phyloP scores from a whole-genome alignment of 2,888 invertebrate genomes.

The Rhyacophila evoluta region DNA sequence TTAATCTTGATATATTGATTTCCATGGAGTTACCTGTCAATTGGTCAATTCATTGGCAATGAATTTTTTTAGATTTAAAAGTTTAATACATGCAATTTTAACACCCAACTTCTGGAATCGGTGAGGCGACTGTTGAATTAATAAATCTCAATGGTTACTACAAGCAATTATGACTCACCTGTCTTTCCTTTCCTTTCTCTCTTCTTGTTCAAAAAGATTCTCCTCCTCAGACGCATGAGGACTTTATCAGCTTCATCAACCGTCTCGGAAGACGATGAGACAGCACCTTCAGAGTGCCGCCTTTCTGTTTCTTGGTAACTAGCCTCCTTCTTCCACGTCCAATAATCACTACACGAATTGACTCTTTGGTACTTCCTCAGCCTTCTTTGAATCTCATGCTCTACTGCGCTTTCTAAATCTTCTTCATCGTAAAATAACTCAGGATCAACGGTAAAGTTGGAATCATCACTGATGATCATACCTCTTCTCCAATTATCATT shows the following conservation, averaged over 20 bases:
- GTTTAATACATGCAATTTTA: no score
- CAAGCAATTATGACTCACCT: slow-evolving; percentile 31
- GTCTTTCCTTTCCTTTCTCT: slow-evolving; percentile 62
- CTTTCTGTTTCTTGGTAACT: slow-evolving; percentile 40
- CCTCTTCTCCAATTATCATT: slow-evolving; percentile 52
- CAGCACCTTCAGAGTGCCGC: slow-evolving; percentile 51
- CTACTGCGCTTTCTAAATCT: slow-evolving; percentile 58
- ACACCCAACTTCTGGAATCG: no score
- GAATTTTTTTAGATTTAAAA: no score
- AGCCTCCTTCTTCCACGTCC: slow-evolving; percentile 56
- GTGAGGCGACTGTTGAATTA: no score
- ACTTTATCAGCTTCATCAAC: slow-evolving; percentile 69
- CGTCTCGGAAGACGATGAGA: slow-evolving; percentile 68
- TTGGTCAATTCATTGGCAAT: no score
- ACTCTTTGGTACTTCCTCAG: slow-evolving; percentile 69
- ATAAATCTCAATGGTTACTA: no score
- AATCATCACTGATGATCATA: slow-evolving; percentile 48
- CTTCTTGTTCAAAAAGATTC: slow-evolving; percentile 68
- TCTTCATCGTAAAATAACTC: slow-evolving; percentile 43
- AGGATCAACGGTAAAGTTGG: slow-evolving; percentile 38
- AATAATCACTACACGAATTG: slow-evolving; percentile 64
- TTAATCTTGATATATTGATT: no score
- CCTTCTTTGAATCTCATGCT: slow-evolving; percentile 66
- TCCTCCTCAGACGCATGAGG: slow-evolving; percentile 67
- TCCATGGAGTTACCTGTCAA: no score